Conservation (phyloP, 2,888 invertebrate genomes). For the Minunthozetes semirufus region DNA sequence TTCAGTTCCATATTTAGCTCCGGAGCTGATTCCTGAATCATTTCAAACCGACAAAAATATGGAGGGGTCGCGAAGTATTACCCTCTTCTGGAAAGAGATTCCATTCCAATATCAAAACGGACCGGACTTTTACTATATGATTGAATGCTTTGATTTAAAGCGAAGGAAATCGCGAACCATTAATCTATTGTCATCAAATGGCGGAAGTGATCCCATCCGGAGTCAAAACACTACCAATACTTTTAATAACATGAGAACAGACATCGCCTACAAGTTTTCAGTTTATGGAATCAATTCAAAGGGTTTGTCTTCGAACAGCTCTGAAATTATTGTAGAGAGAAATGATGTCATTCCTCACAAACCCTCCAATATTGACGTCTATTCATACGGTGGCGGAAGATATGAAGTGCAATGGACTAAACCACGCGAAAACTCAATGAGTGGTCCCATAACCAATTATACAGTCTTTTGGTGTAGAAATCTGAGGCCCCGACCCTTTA, state of each 20-base stretch:
- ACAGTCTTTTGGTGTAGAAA: slow-evolving; percentile 39
- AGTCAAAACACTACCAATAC: background rate
- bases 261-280: slow-evolving; percentile 34
- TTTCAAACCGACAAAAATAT: slow-evolving; percentile 37
- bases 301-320: slow-evolving; percentile 35
- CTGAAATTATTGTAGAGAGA: slow-evolving; percentile 29
- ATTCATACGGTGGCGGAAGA: slow-evolving; percentile 36
- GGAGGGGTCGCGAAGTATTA: slow-evolving; percentile 35
- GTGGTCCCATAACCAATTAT: slow-evolving; percentile 26
- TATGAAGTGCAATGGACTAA: slow-evolving; percentile 38
- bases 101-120: background rate
- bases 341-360: slow-evolving; percentile 34
- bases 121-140: slow-evolving; percentile 1
- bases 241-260: slow-evolving; percentile 34
- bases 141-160: background rate
- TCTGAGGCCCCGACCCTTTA: slow-evolving; percentile 36
- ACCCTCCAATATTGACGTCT: slow-evolving; percentile 37
- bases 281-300: slow-evolving; percentile 38
- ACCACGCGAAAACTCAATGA: slow-evolving; percentile 1
- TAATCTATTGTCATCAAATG: background rate
- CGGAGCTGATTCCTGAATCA: slow-evolving; percentile 37
- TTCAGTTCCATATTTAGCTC: slow-evolving; percentile 39
- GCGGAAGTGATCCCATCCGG: background rate
- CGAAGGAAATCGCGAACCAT: background rate
- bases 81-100: slow-evolving; percentile 38